phyloP scores from a whole-genome alignment of 2,113 vertebrate genomes.

The Sebastes schlegelii region DNA sequence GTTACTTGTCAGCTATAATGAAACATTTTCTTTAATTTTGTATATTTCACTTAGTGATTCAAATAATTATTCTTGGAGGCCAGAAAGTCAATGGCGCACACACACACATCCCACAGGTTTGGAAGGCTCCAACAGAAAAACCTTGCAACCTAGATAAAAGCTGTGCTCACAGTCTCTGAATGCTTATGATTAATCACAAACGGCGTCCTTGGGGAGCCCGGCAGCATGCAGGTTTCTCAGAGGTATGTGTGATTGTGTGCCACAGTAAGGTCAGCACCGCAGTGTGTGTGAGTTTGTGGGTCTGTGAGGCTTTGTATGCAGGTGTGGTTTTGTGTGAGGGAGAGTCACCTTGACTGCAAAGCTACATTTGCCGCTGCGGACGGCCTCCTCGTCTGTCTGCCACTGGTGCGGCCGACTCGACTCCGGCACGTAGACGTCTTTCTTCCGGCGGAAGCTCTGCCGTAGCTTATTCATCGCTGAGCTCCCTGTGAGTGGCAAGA shows the following conservation, averaged over 20 bases:
- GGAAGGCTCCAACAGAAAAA: conserved; percentile 20
- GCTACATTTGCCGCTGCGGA: conserved; percentile 97
- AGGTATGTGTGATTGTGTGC: conserved; percentile 8
- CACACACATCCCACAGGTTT: conserved; percentile 34
- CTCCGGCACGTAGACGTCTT: conserved; percentile 98
- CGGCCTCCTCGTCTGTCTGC: conserved; percentile 99
- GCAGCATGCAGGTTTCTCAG: conserved; percentile 24
- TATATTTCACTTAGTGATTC: not conserved
- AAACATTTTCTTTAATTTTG: conserved; percentile 6
- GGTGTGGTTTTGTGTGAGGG: conserved; percentile 26
- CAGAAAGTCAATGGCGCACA: not conserved
- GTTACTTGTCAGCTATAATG: not conserved
- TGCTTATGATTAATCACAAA: conserved; percentile 68
- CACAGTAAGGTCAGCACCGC: conserved; percentile 5
- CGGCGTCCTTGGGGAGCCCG: conserved; percentile 41
- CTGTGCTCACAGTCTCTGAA: conserved; percentile 42
- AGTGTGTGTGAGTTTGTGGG: not conserved
- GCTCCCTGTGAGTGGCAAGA: conserved; percentile 77
- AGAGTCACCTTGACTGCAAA: conserved; percentile 96
- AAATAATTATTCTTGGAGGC: not conserved
- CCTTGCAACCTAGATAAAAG: conserved; percentile 52
- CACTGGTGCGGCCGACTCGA: conserved; percentile 99
- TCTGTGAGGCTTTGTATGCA: not conserved
- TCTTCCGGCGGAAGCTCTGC: conserved; percentile 99
- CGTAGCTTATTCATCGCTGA: conserved; percentile 98